Evolutionary conservation across 1,140 invertebrate species (phyloP).

Genomic region (Varroa destructor): DNA sequence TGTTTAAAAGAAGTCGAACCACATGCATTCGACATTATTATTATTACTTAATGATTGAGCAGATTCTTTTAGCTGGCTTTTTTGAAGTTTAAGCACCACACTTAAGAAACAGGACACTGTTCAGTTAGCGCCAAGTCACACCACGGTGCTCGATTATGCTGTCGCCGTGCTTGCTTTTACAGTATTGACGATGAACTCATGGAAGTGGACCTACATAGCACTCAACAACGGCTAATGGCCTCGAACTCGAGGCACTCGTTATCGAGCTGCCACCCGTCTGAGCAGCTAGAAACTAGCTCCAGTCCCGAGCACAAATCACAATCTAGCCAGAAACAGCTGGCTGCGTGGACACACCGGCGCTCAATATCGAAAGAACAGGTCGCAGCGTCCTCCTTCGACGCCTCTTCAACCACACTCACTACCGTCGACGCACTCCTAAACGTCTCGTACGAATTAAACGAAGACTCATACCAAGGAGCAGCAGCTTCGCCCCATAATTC

Average conservation of each 20-base stretch:
- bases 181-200: conserved; percentile 29
- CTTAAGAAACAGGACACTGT: no score
- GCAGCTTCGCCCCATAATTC: neutral
- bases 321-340: neutral
- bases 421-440: conserved; percentile 28
- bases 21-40: no score
- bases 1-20: no score
- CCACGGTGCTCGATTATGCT: no score
- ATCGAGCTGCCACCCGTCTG: conserved; percentile 15
- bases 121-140: no score
- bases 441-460: neutral
- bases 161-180: neutral
- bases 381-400: conserved; percentile 24
- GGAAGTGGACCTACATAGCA: conserved; percentile 33
- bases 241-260: conserved; percentile 31
- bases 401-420: conserved; percentile 28
- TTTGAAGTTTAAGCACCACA: no score
- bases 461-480: no score
- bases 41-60: no score
- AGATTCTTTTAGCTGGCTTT: no score
- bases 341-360: neutral
- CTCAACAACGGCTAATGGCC: conserved; percentile 32
- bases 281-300: neutral
- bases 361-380: conserved; percentile 1
- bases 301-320: conserved; percentile 25